Evolutionary conservation across 2,113 vertebrate species (phyloP).

Genomic region (Tyto alba): DNA sequence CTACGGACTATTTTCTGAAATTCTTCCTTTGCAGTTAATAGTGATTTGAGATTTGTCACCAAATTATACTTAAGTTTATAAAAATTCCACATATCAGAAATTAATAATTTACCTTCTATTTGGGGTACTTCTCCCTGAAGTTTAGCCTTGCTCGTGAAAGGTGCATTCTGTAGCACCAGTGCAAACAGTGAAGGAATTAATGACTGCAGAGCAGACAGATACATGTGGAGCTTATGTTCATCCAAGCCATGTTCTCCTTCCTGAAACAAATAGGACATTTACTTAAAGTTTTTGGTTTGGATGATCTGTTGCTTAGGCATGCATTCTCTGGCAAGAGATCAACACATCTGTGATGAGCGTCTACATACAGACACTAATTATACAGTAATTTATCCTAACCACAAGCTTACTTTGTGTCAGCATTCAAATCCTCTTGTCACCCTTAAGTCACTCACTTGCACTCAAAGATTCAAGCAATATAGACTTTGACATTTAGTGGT

Average conservation of each 20-base stretch:
- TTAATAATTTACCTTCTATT: slow-evolving; percentile 84
- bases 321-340: background rate
- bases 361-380: background rate
- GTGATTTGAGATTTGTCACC: background rate
- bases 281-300: background rate
- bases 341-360: background rate
- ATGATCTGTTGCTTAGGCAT: background rate
- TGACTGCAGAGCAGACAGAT: slow-evolving; percentile 93
- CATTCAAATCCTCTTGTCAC: background rate
- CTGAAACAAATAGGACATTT: slow-evolving; percentile 67
- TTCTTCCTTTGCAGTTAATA: background rate
- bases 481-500: background rate
- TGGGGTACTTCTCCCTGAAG: slow-evolving; percentile 86
- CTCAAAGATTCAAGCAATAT: background rate
- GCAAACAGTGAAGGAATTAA: slow-evolving; percentile 92
- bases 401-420: background rate
- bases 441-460: background rate
- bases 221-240: slow-evolving; percentile 93
- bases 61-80: background rate
- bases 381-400: background rate
- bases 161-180: slow-evolving; percentile 91
- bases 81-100: background rate
- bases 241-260: slow-evolving; percentile 93
- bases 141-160: slow-evolving; percentile 89
- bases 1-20: background rate